Base-by-base conservation (phyloP, 2,888 invertebrate species). In the Arrhopalites spinosus region DNA sequence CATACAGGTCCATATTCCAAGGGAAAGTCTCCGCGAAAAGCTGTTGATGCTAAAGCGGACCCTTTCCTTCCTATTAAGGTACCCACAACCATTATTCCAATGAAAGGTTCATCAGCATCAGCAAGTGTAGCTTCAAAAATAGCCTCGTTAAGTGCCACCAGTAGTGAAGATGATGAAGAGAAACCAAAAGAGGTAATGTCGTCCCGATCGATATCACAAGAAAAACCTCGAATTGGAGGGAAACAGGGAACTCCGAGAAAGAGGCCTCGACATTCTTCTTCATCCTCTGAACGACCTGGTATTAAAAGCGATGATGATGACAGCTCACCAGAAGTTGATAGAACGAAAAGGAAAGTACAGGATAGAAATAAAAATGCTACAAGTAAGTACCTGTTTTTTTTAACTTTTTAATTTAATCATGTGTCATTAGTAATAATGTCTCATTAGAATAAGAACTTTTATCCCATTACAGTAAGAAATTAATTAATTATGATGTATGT, bases 311-410 rank as follows among this genome's bases (percentile, higher is more conserved):
- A 73, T 43, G 72, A 76, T 20, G 76, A 68, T 75, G 78, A 79
- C 27, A 79, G 79, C 56, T 78, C 78, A 20, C 77, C 80, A 11
- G 79, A 78, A 77, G 77, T 74, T 43, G 80, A 82, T 27, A 80
- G 78, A 77, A 77, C 75, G 7, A 81, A 80, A 36, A 80, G 79
- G 30, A 79, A 76, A 71, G 75, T 69, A 5, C 74, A 81, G 67
- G 73, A 73, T 68, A 68, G 79, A 61, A 83, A 82, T 67, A 83
- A 83, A 76, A 81, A 79, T 75, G 78, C 81, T 72, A 81, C 81
- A n/a, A n/a, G n/a, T n/a, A n/a, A n/a, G n/a, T n/a, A n/a, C n/a
- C n/a, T n/a, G n/a, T n/a, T n/a, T n/a, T n/a, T n/a, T n/a, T n/a
- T n/a, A n/a, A n/a, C n/a, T n/a, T n/a, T n/a, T n/a, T n/a, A n/a